These are phyloP conservation scores for Xenopus borealis DNA, from an alignment of 2,113 vertebrate genomes.

Conservation along the genomic window DNA sequence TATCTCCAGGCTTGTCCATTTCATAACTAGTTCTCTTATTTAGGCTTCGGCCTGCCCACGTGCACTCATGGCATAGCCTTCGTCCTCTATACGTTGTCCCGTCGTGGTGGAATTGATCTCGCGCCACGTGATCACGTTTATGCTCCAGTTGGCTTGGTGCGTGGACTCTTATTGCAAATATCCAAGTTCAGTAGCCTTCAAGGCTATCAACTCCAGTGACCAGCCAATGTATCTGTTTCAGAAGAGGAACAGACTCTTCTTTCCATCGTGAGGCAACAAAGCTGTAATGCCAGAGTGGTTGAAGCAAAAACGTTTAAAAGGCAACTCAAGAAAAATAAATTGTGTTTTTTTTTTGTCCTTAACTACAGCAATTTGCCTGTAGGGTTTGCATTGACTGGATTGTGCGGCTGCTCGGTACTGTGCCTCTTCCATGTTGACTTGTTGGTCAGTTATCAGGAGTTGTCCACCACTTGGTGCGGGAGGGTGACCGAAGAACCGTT, in stretches of 20 bases:
- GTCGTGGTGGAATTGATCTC: too few relatives aligned
- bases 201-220: not conserved
- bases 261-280: not conserved
- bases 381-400: slow-evolving; percentile 13
- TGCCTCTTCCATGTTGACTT: not conserved
- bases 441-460: slow-evolving; percentile 60
- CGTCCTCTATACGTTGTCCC: too few relatives aligned
- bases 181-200: not conserved
- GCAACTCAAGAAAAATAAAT: slow-evolving; percentile 20
- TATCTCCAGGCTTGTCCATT: not conserved
- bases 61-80: not conserved
- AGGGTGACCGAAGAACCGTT: slow-evolving; percentile 82
- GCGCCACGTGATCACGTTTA: not conserved
- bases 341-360: not conserved
- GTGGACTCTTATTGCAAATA: not conserved
- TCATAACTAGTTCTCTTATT: rapidly evolving
- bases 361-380: slow-evolving; percentile 14
- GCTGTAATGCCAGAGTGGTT: not conserved
- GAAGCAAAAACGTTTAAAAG: slow-evolving; percentile 23
- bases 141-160: not conserved
- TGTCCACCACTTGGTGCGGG: slow-evolving; percentile 93
- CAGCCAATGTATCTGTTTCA: not conserved
- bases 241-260: not conserved
- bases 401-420: not conserved
- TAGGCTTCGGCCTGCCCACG: not conserved